phyloP scores from a whole-genome alignment of 2,888 invertebrate species.

The Spodoptera picta region DNA sequence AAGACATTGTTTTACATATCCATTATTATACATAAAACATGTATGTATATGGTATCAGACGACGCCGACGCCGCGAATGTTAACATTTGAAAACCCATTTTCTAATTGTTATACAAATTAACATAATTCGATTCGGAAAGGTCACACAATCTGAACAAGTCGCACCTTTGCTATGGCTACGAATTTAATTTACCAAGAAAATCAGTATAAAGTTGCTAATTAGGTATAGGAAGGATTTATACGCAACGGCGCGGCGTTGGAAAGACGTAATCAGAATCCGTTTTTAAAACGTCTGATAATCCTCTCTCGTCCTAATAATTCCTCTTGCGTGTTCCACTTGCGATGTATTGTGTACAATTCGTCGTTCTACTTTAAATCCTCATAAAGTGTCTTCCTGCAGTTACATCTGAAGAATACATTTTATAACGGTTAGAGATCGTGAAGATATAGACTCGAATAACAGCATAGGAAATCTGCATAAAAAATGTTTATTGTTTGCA shows the following conservation, averaged over 20 bases:
- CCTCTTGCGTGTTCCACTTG: constrained; percentile 4
- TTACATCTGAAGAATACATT: constrained; percentile 12
- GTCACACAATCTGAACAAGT: constrained; percentile 11
- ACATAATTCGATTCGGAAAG: constrained; percentile 26
- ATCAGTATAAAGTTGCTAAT: constrained; percentile 6
- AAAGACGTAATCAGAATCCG: not conserved
- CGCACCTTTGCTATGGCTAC: constrained; percentile 9
- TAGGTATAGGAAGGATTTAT: not conserved
- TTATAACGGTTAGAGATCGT: constrained; percentile 21
- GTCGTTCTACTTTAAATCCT: constrained; percentile 21
- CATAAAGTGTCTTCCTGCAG: not conserved
- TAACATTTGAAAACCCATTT: constrained; percentile 12
- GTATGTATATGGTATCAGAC: too few relatives aligned
- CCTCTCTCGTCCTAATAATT: constrained; percentile 22
- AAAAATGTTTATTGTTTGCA: constrained; percentile 9
- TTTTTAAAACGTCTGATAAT: constrained; percentile 7
- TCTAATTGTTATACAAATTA: constrained; percentile 24
- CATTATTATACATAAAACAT: too few relatives aligned
- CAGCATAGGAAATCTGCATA: constrained; percentile 8
- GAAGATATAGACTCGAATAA: constrained; percentile 37
- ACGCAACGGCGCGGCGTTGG: not conserved
- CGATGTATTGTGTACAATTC: constrained; percentile 17
- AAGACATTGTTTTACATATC: too few relatives aligned
- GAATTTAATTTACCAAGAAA: not conserved
- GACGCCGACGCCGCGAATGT: constrained; percentile 7